Conservation (phyloP, 2,797 vertebrate species). For the Pipistrellus pipistrellus region DNA sequence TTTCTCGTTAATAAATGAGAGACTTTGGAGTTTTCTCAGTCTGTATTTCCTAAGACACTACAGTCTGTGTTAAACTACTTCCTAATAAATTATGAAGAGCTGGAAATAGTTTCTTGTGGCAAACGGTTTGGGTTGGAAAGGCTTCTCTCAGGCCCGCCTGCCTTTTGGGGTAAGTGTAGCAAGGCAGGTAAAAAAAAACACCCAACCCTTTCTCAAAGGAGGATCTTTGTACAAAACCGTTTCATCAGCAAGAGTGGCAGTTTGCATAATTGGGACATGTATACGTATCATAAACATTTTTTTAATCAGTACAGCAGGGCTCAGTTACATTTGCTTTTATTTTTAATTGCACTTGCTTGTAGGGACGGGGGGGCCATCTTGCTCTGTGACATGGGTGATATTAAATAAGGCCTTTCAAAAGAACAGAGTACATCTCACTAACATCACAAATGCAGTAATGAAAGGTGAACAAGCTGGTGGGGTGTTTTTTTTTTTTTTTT, state of each 20-base stretch:
- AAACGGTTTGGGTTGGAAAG: constrained; percentile 86
- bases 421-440: constrained; percentile 70
- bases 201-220: constrained; percentile 86
- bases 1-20: background rate
- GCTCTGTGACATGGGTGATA: constrained; percentile 59
- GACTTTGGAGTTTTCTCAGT: constrained; percentile 53
- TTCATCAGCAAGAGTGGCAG: constrained; percentile 89
- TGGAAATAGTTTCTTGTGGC: constrained; percentile 85
- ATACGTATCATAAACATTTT: constrained; percentile 83
- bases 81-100: constrained; percentile 86
- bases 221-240: constrained; percentile 87
- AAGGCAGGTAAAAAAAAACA: constrained; percentile 85
- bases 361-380: constrained; percentile 74
- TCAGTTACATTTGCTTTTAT: constrained; percentile 83
- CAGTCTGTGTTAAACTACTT: constrained; percentile 85
- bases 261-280: constrained; percentile 87
- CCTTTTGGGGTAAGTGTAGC: constrained; percentile 84
- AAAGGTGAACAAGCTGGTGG: constrained; percentile 72
- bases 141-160: constrained; percentile 79
- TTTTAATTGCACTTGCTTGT: constrained; percentile 79
- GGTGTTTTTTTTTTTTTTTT: background rate
- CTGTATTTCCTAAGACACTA: constrained; percentile 84
- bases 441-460: constrained; percentile 59
- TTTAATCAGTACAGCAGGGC: constrained; percentile 77
- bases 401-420: constrained; percentile 78